Base-by-base conservation (phyloP, 2,113 vertebrate species). In the Dipodomys stephensi region DNA sequence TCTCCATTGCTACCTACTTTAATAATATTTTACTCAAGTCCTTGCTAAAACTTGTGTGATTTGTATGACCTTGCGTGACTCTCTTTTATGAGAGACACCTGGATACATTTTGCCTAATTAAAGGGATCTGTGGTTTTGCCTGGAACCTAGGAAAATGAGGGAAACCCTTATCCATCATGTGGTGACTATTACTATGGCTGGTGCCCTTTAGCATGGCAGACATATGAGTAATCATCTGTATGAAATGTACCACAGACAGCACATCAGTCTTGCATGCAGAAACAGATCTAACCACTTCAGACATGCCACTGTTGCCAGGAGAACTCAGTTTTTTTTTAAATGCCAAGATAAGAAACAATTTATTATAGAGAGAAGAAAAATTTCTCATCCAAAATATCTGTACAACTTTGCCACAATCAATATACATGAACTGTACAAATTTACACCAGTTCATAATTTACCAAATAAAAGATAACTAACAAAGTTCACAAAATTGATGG, bases 351-450 rank as follows among this genome's bases (percentile, higher is more conserved):
- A 39, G 39, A 39, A 39, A 39, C 39, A 39, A 39, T 39, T 39
- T 39, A 39, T 39, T 39, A 39, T 39, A 39, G 39, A 39, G 39
- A 39, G 5, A 39, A 39, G 39, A 39, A 39, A 39, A 39, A 39
- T 39, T 39, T 39, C 39, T 39, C 39, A 39, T 5, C 39, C 39
- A 39, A 39, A 99, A 98, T 99, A 99, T 99, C 99, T 99, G 99
- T 99, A 99, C 99, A 99, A 99, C 99, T 99, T 99, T 99, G 99
- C 98, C 99, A 99, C 99, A 99, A 99, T 99, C 99, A 99, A 99
- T 99, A 99, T 99, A 99, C 99, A 99, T 99, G 99, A 99, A 99
- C 99, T 99, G 99, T 99, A 99, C 99, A 99, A 99, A 99, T 99
- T 99, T 99, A 99, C 99, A 99, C 99, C 99, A 99, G 99, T 99